phyloP scores from a whole-genome alignment of 2,888 invertebrate genomes.

The Imbricaverruca yamaguchii region DNA sequence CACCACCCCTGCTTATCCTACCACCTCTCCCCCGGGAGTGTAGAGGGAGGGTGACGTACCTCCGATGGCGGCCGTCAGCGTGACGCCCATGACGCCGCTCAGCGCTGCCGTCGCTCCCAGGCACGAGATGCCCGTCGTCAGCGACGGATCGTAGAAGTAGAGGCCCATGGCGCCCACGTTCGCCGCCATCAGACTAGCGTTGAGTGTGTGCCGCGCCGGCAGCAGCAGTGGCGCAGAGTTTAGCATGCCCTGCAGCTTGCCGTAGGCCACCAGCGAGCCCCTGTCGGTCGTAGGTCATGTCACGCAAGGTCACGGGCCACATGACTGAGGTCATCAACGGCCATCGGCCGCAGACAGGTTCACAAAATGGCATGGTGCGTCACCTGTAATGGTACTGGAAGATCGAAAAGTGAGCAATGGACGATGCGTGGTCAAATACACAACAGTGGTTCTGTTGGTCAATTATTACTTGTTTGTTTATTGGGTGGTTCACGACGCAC shows the following conservation, averaged over 20 bases:
- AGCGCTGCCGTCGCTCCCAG: constrained; percentile 67
- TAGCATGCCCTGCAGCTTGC: constrained; percentile 74
- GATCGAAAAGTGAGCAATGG: no score
- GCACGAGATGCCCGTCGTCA: constrained; percentile 61
- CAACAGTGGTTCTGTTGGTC: no score
- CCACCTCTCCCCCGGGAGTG: no score
- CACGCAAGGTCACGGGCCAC: no score
- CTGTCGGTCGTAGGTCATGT: constrained; percentile 44
- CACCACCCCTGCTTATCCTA: no score
- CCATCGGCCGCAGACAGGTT: no score
- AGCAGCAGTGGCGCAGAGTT: constrained; percentile 71
- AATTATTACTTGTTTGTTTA: no score
- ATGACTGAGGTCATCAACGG: no score
- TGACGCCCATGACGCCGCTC: constrained; percentile 74
- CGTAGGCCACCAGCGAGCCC: constrained; percentile 80
- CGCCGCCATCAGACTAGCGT: constrained; percentile 57
- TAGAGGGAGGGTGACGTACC: constrained; percentile 45
- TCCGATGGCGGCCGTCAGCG: constrained; percentile 81
- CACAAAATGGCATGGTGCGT: no score
- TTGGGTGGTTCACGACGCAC: no score
- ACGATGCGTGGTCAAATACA: no score
- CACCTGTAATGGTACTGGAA: no score
- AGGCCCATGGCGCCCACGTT: constrained; percentile 67
- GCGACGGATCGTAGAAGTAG: constrained; percentile 55
- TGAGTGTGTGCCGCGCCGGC: constrained; percentile 72